Conservation (phyloP, 2,113 vertebrate species). For the Chamaea fasciata region DNA sequence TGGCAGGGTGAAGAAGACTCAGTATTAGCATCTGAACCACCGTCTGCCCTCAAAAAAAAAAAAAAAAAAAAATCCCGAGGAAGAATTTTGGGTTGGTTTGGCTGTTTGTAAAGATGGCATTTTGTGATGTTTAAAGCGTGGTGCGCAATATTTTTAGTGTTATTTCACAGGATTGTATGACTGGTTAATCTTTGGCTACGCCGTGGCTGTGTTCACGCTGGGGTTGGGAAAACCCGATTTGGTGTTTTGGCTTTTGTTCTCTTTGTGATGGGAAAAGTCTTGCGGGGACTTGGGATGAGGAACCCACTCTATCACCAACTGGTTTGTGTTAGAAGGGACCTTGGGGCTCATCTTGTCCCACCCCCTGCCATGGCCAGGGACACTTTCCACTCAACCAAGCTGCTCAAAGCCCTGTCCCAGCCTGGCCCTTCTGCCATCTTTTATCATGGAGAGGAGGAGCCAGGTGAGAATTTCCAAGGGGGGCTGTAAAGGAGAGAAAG, state of each 20-base stretch:
- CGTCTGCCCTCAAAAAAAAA: background rate
- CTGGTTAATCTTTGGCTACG: fast-evolving
- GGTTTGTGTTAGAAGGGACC: background rate
- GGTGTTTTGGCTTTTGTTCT: background rate
- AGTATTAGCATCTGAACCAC: background rate
- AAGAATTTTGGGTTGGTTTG: background rate
- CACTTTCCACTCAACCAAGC: fast-evolving
- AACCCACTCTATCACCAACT: background rate
- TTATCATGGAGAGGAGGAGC: background rate
- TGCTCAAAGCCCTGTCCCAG: background rate
- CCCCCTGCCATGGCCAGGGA: background rate
- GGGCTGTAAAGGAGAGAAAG: background rate
- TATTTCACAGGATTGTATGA: background rate
- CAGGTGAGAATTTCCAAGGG: background rate
- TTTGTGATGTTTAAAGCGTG: background rate
- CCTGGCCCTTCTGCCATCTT: background rate
- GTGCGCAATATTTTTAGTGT: background rate
- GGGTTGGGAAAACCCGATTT: background rate
- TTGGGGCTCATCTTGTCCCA: background rate
- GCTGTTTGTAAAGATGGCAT: background rate
- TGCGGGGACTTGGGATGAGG: background rate
- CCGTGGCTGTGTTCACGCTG: fast-evolving
- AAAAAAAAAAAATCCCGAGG: background rate
- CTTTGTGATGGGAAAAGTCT: background rate
- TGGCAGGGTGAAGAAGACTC: background rate